Percentiles rank a stretch among this genome's conserved stretches.
phyloP scores from a whole-genome alignment of 2,113 vertebrate species.

The Neomonachus schauinslandi region DNA sequence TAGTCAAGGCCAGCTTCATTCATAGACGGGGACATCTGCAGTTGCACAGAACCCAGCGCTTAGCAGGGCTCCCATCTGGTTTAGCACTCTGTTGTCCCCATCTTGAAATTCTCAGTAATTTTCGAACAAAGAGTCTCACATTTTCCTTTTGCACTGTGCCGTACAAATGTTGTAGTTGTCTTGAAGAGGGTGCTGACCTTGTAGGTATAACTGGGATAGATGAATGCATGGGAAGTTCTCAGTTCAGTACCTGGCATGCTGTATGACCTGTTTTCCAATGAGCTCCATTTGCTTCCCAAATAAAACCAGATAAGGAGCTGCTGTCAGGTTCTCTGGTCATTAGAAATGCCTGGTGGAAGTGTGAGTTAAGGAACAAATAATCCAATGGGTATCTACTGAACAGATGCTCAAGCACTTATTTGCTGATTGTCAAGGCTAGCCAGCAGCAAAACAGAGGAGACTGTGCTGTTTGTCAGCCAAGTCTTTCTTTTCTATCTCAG shows the following conservation, averaged over 20 bases:
- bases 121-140: neutral
- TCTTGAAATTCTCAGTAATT: neutral
- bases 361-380: slow-evolving; percentile 8
- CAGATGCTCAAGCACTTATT: neutral
- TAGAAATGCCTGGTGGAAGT: slow-evolving; percentile 19
- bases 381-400: slow-evolving; percentile 44
- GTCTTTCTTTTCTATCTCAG: neutral
- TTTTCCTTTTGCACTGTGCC: neutral
- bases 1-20: neutral
- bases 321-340: neutral
- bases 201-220: neutral
- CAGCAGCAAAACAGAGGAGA: rapidly evolving
- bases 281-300: slow-evolving; percentile 13
- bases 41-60: neutral
- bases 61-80: neutral
- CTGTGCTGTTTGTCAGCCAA: neutral
- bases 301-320: slow-evolving; percentile 14
- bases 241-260: neutral
- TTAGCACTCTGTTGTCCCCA: neutral
- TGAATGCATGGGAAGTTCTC: neutral
- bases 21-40: too few relatives aligned
- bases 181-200: neutral
- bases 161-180: neutral
- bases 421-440: neutral
- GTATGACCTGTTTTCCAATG: slow-evolving; percentile 15